phyloP scores from a whole-genome alignment of 2,113 vertebrate species.

The Osmerus eperlanus region DNA sequence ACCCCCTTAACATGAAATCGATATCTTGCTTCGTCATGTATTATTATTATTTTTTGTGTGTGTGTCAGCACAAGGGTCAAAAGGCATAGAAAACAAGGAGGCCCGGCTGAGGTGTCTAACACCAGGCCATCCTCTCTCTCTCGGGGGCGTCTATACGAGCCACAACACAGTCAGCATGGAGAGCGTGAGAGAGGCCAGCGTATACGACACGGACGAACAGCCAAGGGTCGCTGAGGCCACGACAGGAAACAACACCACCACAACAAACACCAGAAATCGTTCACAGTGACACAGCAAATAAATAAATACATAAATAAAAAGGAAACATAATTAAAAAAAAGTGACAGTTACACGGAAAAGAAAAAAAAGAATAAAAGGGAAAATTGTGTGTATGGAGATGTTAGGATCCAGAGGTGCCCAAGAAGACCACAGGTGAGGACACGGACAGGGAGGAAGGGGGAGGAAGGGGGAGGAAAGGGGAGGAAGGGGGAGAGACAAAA shows the following conservation, averaged over 20 bases:
- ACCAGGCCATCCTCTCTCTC: slow-evolving; percentile 60
- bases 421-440: slow-evolving; percentile 65
- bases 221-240: slow-evolving; percentile 84
- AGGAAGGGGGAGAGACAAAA: slow-evolving; percentile 56
- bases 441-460: slow-evolving; percentile 40
- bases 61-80: slow-evolving; percentile 69
- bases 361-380: slow-evolving; percentile 26
- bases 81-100: slow-evolving; percentile 68
- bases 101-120: slow-evolving; percentile 46
- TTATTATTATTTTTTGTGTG: slow-evolving; percentile 40
- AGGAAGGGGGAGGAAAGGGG: slow-evolving; percentile 37
- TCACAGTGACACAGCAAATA: slow-evolving; percentile 54
- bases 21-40: slow-evolving; percentile 54
- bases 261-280: slow-evolving; percentile 57
- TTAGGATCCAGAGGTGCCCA: slow-evolving; percentile 71
- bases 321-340: slow-evolving; percentile 43
- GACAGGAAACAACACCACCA: slow-evolving; percentile 30
- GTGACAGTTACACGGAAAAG: slow-evolving; percentile 26
- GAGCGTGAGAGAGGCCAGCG: slow-evolving; percentile 85
- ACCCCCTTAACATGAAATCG: slow-evolving; percentile 59
- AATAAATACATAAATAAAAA: background rate
- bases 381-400: slow-evolving; percentile 63
- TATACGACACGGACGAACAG: slow-evolving; percentile 80
- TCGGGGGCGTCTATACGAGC: slow-evolving; percentile 82
- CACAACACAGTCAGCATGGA: slow-evolving; percentile 84